Evolutionary conservation across 2,797 vertebrate genomes (phyloP).

Genomic region (Phyllotis vaccarum): DNA sequence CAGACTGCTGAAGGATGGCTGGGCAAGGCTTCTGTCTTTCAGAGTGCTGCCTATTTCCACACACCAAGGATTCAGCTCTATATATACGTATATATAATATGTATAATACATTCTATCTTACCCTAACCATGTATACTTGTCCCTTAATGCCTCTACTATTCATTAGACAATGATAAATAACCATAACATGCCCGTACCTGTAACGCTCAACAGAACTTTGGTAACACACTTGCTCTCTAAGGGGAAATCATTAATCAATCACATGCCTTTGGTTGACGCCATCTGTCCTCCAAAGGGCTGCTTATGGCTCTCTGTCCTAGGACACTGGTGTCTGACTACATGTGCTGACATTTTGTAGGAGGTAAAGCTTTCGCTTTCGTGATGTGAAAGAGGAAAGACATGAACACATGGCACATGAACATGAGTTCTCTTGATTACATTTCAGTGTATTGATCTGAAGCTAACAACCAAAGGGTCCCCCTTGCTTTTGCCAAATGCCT

Average conservation of each 20-base stretch:
- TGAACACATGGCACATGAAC: constrained; percentile 81
- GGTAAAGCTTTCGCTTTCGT: constrained; percentile 84
- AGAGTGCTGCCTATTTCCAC: constrained; percentile 77
- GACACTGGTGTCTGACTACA: constrained; percentile 78
- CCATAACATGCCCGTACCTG: constrained; percentile 84
- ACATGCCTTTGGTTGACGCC: constrained; percentile 88
- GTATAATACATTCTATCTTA: constrained; percentile 82
- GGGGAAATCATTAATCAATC: constrained; percentile 84
- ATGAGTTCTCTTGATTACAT: constrained; percentile 54
- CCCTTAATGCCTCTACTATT: constrained; percentile 80
- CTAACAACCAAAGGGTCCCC: constrained; percentile 74
- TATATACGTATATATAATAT: constrained; percentile 71
- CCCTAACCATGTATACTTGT: constrained; percentile 81
- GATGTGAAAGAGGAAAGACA: constrained; percentile 82
- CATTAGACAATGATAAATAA: constrained; percentile 83
- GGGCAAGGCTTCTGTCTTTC: constrained; percentile 73
- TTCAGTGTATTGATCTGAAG: constrained; percentile 82
- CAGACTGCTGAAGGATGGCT: constrained; percentile 29
- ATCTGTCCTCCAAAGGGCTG: constrained; percentile 86
- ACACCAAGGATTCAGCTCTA: constrained; percentile 76
- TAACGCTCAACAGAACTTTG: constrained; percentile 87
- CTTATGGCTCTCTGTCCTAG: constrained; percentile 89
- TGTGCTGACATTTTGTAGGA: constrained; percentile 85
- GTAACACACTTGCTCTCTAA: constrained; percentile 88
- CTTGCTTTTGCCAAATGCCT: constrained; percentile 75